phyloP scores from a whole-genome alignment of 1,140 invertebrate genomes.

The Aporrectodea caliginosa region DNA sequence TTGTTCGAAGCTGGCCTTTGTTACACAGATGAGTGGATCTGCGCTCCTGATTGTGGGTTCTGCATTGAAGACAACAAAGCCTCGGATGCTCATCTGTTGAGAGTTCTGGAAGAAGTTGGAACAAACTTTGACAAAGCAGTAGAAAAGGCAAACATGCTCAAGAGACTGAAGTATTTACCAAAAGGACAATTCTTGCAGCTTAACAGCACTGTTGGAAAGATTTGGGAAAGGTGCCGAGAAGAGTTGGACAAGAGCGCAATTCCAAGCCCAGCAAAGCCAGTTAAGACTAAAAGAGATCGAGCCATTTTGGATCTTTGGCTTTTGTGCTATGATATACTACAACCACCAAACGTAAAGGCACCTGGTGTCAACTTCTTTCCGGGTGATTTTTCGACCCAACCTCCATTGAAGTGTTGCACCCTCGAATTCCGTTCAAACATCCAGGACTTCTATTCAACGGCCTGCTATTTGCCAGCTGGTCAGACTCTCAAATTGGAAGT shows the following conservation, averaged over 20 bases:
- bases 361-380: slow-evolving; percentile 22
- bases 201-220: not conserved
- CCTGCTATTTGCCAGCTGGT: slow-evolving; percentile 21
- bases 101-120: not conserved
- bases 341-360: not conserved
- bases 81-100: not conserved
- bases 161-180: not conserved
- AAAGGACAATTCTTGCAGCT: not conserved
- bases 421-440: not conserved
- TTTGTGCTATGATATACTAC: not conserved
- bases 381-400: slow-evolving; percentile 11
- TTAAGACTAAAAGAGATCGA: not conserved
- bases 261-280: not conserved
- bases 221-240: not conserved
- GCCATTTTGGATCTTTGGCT: not conserved
- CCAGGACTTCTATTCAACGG: slow-evolving; percentile 8
- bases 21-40: slow-evolving; percentile 12
- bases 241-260: not conserved
- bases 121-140: not conserved
- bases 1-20: slow-evolving; percentile 11
- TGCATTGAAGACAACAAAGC: slow-evolving; percentile 1
- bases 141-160: not conserved
- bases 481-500: not conserved
- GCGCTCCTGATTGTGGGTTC: not conserved
- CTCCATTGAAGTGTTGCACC: not conserved